Base-by-base conservation (phyloP, 2,888 invertebrate species). In the Reticulitermes lucifugus region DNA sequence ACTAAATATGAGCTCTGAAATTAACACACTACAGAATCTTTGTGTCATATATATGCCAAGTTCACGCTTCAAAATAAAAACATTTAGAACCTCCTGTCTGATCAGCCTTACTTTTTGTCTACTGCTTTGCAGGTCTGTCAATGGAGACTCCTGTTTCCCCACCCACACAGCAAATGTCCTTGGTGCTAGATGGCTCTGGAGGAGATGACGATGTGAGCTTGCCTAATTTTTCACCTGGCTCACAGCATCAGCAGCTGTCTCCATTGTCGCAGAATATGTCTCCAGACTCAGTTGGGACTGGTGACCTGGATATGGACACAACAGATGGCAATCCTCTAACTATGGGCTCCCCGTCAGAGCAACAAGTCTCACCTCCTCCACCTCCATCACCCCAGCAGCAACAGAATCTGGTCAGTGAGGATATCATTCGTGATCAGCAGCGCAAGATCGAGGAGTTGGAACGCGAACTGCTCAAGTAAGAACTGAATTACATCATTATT, bases 361-460 rank as follows among this genome's bases (percentile, higher is more conserved):
- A 10, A 29, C 85, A 35, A 75, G 84, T 22, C 77, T 83, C 35
- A 90, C 91, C 87, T 89, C 90, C 3, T 12, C 86, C 85, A 10
- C 87, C 88, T 71, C 86, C 87, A 46, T 90, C 92, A 88, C 87
- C 91, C 89, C 71, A 88, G 0, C 88, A 90, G 6, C 89, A 89
- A 25, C 85, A 87, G 21, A 77, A 46, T 25, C 22, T 85, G 43
- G 29, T 81, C 43, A 73, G 86, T 55, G 73, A 83, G 43, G 80
- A 86, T 35, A 83, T 59, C 9, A 95, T 97, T 83, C 93, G 94
- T 86, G 96, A 97, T 89, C 98, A 98, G 90, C 95, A 96, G 89
- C 94, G 96, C 84, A 95, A 96, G 90, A 98, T 98, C 88, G 96
- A 97, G 89, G 97, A 97, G 89, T 92, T 98, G 79, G 96, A 98